A percentile compares a stretch with the other conserved stretches of the same genome.
Evolutionary conservation across 1,140 invertebrate genomes (phyloP).

Genomic region (Araneus ventricosus): DNA sequence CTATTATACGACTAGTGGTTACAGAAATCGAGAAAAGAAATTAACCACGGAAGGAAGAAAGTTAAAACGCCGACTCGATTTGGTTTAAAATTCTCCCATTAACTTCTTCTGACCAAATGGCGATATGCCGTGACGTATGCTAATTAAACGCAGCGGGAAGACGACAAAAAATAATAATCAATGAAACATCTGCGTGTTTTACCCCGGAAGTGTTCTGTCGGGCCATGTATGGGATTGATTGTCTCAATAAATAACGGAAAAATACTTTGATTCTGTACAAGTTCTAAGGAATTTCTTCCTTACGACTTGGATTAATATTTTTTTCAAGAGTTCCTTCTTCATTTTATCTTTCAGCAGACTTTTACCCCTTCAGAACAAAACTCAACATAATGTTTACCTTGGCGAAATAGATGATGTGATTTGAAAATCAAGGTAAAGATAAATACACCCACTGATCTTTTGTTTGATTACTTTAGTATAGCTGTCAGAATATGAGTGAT

Average conservation of each 20-base stretch:
- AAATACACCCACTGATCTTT: background rate
- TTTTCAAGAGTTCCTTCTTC: background rate
- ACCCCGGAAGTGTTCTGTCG: slow-evolving; percentile 34
- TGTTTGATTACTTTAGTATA: too few species aligned
- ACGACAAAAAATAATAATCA: slow-evolving; percentile 51
- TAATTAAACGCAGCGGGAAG: slow-evolving; percentile 36
- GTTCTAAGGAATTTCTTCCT: background rate
- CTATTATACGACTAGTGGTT: background rate
- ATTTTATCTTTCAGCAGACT: background rate
- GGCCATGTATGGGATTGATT: background rate
- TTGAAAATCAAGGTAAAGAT: background rate
- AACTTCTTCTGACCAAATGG: slow-evolving; percentile 52
- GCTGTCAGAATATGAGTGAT: too few species aligned
- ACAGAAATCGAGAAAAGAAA: slow-evolving; percentile 30
- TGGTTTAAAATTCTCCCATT: slow-evolving; percentile 49
- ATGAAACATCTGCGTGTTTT: slow-evolving; percentile 37
- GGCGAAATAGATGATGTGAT: background rate
- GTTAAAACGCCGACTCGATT: slow-evolving; percentile 18
- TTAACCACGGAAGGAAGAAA: slow-evolving; percentile 37
- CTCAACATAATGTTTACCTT: background rate
- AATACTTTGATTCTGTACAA: background rate
- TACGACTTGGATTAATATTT: background rate
- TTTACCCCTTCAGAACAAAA: background rate
- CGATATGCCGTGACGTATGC: slow-evolving; percentile 54
- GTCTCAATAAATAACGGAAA: slow-evolving; percentile 27